Conservation (phyloP, 2,113 vertebrate genomes). For the Neopipo cinnamomea region DNA sequence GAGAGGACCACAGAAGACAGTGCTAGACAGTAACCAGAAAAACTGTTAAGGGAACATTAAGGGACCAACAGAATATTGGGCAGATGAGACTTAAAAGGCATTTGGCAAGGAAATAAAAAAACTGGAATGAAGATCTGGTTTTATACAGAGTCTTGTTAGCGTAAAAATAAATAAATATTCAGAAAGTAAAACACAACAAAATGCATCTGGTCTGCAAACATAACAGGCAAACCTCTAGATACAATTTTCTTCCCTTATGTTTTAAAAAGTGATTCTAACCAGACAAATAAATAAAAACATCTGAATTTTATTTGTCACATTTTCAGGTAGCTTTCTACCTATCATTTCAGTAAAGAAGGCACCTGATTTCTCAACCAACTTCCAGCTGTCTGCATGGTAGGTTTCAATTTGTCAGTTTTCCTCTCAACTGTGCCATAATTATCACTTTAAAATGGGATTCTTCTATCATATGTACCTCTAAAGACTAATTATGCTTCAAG, state of each 20-base stretch:
- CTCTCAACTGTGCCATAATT: background rate
- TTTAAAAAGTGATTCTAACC: background rate
- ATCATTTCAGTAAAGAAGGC: background rate
- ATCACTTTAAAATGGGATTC: background rate
- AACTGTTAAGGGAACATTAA: background rate
- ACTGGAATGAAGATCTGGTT: background rate
- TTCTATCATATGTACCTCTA: background rate
- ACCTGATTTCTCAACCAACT: background rate
- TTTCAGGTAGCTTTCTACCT: background rate
- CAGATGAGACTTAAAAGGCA: background rate
- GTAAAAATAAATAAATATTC: background rate
- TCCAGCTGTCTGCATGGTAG: background rate
- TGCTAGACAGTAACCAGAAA: background rate
- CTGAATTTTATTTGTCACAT: background rate
- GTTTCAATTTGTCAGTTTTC: background rate
- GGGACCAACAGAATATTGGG: background rate
- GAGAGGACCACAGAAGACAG: background rate
- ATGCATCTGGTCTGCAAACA: background rate
- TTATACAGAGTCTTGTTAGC: background rate
- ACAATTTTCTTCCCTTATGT: background rate
- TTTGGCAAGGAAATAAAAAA: background rate
- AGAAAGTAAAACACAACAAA: background rate
- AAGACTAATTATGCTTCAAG: background rate
- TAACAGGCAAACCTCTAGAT: background rate
- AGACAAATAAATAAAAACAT: background rate